A percentile compares a stretch with the other conserved stretches of the same genome.
Evolutionary conservation across 2,113 vertebrate genomes (phyloP).

Genomic region (Muscicapa adusta): DNA sequence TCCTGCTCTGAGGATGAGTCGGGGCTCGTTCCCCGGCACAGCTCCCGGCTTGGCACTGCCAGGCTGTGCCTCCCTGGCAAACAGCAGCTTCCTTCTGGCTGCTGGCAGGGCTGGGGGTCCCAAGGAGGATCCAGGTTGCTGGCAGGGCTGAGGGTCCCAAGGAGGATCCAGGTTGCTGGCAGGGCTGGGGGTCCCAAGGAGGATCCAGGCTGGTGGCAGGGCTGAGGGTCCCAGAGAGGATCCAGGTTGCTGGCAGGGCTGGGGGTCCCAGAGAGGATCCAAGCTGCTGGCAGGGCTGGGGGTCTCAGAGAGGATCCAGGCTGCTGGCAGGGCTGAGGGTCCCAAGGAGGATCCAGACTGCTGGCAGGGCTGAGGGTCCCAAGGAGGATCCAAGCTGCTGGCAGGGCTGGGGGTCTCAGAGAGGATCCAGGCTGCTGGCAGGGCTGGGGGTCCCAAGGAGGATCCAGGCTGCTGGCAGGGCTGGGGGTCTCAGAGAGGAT

Average conservation of each 20-base stretch:
- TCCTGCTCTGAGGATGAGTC: not conserved
- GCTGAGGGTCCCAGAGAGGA: no score
- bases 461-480: no score
- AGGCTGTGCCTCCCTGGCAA: not conserved
- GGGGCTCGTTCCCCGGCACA: rapidly evolving
- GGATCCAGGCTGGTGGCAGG: no score
- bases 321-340: not conserved
- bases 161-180: not conserved
- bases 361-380: not conserved
- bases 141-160: not conserved
- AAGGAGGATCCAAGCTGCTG: no score
- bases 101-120: not conserved
- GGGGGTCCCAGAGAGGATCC: no score
- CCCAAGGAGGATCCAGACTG: not conserved
- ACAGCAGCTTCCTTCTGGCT: not conserved
- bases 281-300: not conserved
- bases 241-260: no score
- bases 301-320: not conserved
- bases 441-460: no score
- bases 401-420: no score
- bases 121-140: not conserved
- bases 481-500: not conserved
- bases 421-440: no score
- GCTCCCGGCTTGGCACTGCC: not conserved
- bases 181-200: not conserved